Percentiles rank a stretch among this genome's conserved stretches.
Conservation (phyloP, 2,797 vertebrate genomes). For the Amblyopsis hoosieri region DNA sequence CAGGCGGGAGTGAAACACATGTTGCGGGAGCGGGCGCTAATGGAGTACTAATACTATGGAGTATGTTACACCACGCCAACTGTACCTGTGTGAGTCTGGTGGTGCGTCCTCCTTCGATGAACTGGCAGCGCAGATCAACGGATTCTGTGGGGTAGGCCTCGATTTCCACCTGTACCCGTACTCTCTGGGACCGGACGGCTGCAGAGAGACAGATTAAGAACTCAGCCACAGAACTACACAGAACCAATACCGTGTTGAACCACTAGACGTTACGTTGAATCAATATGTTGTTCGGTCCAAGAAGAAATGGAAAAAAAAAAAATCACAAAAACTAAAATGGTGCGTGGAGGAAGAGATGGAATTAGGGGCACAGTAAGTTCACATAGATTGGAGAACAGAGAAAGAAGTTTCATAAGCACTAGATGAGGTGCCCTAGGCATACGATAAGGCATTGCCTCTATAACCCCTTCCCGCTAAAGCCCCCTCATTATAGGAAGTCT, state of each 20-base stretch:
- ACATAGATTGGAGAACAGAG: background rate
- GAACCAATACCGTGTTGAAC: slow-evolving; percentile 5
- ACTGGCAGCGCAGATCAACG: slow-evolving; percentile 78
- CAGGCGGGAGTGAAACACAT: background rate
- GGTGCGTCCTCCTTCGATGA: slow-evolving; percentile 55
- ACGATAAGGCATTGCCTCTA: slow-evolving; percentile 6
- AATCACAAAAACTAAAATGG: slow-evolving; percentile 1
- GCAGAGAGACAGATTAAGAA: slow-evolving; percentile 21
- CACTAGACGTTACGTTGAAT: no score
- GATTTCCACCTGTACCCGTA: slow-evolving; percentile 76
- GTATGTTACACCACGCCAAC: no score
- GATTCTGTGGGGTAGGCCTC: slow-evolving; percentile 74
- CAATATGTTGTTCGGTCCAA: background rate
- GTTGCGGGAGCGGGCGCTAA: no score
- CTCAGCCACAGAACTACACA: slow-evolving; percentile 5
- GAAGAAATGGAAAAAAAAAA: background rate
- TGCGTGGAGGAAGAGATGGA: background rate
- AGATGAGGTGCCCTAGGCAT: slow-evolving; percentile 36
- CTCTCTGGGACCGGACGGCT: slow-evolving; percentile 73
- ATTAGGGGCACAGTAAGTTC: background rate
- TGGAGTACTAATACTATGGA: no score
- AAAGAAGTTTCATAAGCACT: slow-evolving; percentile 7
- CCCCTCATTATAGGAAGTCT: slow-evolving; percentile 28
- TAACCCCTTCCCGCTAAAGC: slow-evolving; percentile 5
- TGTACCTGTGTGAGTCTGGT: slow-evolving; percentile 80